Evolutionary conservation across 2,113 vertebrate genomes (phyloP).

Genomic region (Vanacampus margaritifer): DNA sequence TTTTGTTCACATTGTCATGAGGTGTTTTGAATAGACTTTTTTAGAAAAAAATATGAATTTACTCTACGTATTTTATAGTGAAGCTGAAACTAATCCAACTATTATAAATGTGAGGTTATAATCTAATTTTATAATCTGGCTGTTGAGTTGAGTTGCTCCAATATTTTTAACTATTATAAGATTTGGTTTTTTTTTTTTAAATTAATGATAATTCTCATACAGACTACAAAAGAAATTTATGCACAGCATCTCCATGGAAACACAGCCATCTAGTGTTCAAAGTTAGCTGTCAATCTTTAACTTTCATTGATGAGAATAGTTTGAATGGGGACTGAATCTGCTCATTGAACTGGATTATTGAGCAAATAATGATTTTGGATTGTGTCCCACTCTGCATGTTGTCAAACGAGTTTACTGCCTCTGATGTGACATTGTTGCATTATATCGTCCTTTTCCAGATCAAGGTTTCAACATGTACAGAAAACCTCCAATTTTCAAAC

Average conservation of each 20-base stretch:
- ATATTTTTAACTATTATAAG: no score
- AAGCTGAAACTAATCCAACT: no score
- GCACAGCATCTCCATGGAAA: conserved; percentile 62
- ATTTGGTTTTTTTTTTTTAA: no score
- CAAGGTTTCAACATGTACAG: conserved; percentile 94
- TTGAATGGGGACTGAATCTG: neutral
- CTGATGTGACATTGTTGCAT: neutral
- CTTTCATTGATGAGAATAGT: neutral
- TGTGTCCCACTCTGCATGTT: neutral
- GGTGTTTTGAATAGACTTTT: no score
- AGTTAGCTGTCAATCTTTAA: neutral
- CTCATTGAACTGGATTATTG: neutral
- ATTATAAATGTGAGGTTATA: no score
- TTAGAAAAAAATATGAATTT: no score
- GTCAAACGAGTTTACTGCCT: neutral
- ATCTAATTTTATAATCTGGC: no score
- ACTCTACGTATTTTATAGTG: no score
- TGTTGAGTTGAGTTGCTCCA: no score
- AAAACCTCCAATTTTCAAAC: conserved; percentile 96
- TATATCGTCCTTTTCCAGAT: conserved; percentile 80
- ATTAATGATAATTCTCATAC: no score
- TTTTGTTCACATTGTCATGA: no score
- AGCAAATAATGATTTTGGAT: neutral
- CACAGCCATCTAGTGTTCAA: conserved; percentile 86
- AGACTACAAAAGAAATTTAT: neutral